Evolutionary conservation across 1,140 invertebrate species (phyloP).

Genomic region (Marisa cornuarietis): DNA sequence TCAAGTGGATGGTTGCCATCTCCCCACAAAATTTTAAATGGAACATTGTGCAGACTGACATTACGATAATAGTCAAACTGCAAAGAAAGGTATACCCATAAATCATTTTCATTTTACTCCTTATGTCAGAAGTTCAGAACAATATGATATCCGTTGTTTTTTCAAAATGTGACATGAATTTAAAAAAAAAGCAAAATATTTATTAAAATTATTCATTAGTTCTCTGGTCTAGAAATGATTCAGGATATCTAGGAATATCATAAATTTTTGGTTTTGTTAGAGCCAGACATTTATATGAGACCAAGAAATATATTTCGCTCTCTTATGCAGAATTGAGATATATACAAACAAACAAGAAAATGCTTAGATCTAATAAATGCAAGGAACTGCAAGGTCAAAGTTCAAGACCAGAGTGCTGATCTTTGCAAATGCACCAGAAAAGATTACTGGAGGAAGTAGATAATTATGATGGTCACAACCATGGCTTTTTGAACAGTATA

Average conservation of each 20-base stretch:
- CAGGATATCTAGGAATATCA: too few relatives aligned
- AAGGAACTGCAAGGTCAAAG: not conserved
- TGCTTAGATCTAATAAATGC: not conserved
- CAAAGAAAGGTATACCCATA: constrained; percentile 26
- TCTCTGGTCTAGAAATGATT: too few relatives aligned
- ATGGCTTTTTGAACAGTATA: too few relatives aligned
- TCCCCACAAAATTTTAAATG: constrained; percentile 58
- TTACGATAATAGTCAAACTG: constrained; percentile 56
- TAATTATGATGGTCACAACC: too few relatives aligned
- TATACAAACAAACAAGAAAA: not conserved
- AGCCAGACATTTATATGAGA: too few relatives aligned
- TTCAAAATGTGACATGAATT: not conserved
- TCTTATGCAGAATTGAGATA: too few relatives aligned
- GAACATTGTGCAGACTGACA: constrained; percentile 48
- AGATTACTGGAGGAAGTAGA: too few relatives aligned
- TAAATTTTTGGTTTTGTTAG: too few relatives aligned
- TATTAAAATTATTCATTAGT: too few relatives aligned
- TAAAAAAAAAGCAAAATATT: not conserved
- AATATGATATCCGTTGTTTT: not conserved
- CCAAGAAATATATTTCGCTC: too few relatives aligned
- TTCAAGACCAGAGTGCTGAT: too few relatives aligned
- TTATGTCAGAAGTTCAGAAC: constrained; percentile 9
- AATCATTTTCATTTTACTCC: not conserved
- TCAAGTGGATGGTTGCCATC: constrained; percentile 51
- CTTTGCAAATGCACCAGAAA: too few relatives aligned